These are phyloP conservation scores for Drosophila infuscata DNA, from an alignment of 2,888 invertebrate genomes.

Conservation along the genomic window DNA sequence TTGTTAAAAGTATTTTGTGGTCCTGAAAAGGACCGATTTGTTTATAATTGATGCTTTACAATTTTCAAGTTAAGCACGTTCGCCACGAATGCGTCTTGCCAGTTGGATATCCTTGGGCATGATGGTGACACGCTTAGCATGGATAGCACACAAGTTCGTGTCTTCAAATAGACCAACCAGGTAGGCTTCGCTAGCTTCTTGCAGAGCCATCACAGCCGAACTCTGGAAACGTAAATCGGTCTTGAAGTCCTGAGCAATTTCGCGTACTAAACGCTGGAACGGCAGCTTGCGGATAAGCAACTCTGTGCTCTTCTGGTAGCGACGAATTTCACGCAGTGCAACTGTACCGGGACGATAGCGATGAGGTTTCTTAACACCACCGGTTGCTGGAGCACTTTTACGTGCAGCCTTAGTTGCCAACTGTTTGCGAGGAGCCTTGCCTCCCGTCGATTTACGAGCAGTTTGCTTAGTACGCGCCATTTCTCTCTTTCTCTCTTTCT, in stretches of 20 bases:
- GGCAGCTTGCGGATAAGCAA: slow-evolving; percentile 34
- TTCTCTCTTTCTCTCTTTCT: not conserved
- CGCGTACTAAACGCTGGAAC: slow-evolving; percentile 34
- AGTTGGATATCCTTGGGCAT: slow-evolving; percentile 99
- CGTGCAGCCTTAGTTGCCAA: slow-evolving; percentile 47
- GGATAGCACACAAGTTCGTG: slow-evolving; percentile 90
- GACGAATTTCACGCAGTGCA: slow-evolving; percentile 36
- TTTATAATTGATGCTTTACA: not conserved
- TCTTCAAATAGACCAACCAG: slow-evolving; percentile 32
- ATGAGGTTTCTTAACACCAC: slow-evolving; percentile 17
- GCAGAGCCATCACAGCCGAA: slow-evolving; percentile 42
- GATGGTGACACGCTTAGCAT: slow-evolving; percentile 97
- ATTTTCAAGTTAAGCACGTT: slow-evolving; percentile 91
- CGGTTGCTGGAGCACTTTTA: slow-evolving; percentile 39
- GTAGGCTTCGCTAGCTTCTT: slow-evolving; percentile 36
- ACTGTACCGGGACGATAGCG: slow-evolving; percentile 32
- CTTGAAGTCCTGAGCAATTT: slow-evolving; percentile 42
- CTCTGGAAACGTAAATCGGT: slow-evolving; percentile 44
- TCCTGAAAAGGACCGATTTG: slow-evolving; percentile 55
- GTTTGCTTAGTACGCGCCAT: slow-evolving; percentile 14
- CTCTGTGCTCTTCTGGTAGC: slow-evolving; percentile 41
- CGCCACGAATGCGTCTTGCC: slow-evolving; percentile 97
- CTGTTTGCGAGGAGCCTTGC: slow-evolving; percentile 45
- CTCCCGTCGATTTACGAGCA: slow-evolving; percentile 31
- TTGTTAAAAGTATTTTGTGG: slow-evolving; percentile 26